Evolutionary conservation across 2,888 invertebrate species (phyloP).

Genomic region (Pyrrhosoma nymphula): DNA sequence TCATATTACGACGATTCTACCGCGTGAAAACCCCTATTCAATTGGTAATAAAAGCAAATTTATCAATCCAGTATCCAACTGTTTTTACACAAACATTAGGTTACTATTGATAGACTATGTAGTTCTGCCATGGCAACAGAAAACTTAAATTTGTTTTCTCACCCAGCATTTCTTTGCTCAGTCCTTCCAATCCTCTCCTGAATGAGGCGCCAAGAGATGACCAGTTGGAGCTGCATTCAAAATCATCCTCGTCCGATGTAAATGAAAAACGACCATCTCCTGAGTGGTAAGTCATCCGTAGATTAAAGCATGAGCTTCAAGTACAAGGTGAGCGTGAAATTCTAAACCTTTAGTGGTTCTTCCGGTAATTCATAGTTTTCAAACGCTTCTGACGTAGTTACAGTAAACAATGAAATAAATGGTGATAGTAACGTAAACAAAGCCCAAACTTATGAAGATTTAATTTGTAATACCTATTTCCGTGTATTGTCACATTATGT

Average conservation of each 20-base stretch:
- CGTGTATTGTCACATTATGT: too few relatives aligned
- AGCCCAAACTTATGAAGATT: neutral
- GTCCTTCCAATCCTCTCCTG: neutral
- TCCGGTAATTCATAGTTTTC: neutral
- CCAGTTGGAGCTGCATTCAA: neutral
- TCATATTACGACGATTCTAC: too few relatives aligned
- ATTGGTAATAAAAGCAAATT: too few relatives aligned
- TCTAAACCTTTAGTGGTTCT: neutral
- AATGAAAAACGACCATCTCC: neutral
- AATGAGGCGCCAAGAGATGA: neutral
- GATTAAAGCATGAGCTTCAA: neutral
- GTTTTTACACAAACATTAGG: neutral
- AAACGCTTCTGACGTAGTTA: neutral
- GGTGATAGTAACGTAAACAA: neutral
- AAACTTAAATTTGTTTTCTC: neutral
- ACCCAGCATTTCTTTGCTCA: neutral
- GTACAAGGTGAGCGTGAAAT: neutral
- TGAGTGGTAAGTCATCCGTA: neutral
- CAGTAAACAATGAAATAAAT: neutral
- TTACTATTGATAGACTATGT: neutral
- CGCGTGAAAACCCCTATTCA: too few relatives aligned
- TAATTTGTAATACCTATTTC: too few relatives aligned
- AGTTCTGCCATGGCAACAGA: neutral
- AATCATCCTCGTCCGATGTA: neutral
- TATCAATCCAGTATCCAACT: too few relatives aligned